These are phyloP conservation scores for Macrosoma leucophasiata DNA, from an alignment of 2,888 invertebrate genomes.

Conservation along the genomic window DNA sequence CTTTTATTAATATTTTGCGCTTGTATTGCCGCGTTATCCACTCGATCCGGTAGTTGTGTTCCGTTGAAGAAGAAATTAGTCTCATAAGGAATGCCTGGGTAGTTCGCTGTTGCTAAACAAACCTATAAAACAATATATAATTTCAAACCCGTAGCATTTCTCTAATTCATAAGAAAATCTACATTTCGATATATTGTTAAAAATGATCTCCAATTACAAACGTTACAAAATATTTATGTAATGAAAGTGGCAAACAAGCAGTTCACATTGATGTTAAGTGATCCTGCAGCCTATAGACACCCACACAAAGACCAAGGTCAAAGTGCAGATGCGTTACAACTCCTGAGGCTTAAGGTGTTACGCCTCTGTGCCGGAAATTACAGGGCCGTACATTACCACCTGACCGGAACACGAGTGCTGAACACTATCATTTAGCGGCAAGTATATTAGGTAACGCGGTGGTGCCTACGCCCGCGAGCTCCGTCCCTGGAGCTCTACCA, in stretches of 20 bases:
- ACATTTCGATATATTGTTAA: background rate
- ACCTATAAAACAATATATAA: constrained; percentile 50
- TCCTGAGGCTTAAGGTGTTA: too few relatives aligned
- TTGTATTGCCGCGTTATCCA: constrained; percentile 43
- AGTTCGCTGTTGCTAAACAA: constrained; percentile 89
- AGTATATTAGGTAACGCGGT: too few relatives aligned
- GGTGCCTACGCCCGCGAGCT: too few relatives aligned
- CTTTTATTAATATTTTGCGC: constrained; percentile 44
- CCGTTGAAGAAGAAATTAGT: constrained; percentile 60
- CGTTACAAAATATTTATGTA: background rate
- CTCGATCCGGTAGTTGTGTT: constrained; percentile 36
- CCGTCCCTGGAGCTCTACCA: too few relatives aligned
- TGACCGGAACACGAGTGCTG: too few relatives aligned
- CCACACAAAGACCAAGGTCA: too few relatives aligned
- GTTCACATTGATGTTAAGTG: too few relatives aligned
- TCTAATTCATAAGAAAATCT: background rate
- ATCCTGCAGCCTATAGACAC: too few relatives aligned
- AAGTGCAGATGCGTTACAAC: too few relatives aligned
- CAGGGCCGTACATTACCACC: too few relatives aligned
- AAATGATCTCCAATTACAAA: background rate
- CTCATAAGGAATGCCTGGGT: constrained; percentile 74
- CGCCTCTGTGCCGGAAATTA: too few relatives aligned
- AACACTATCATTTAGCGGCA: too few relatives aligned
- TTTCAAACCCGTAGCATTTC: background rate
- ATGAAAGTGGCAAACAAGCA: background rate